These are phyloP conservation scores for Apis laboriosa DNA, from an alignment of 1,140 invertebrate genomes.

Conservation along the genomic window DNA sequence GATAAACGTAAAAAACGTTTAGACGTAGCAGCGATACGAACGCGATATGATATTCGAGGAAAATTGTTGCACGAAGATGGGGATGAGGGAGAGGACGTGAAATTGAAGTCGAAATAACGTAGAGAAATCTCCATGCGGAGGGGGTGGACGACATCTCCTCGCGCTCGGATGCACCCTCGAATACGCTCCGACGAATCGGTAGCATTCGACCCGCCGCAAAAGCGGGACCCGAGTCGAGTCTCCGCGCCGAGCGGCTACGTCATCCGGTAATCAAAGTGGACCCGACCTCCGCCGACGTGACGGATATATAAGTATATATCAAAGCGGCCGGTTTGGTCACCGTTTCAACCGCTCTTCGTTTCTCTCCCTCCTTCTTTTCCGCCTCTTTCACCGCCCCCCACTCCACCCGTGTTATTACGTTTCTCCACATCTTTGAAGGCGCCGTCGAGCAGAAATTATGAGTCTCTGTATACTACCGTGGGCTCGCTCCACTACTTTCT, in stretches of 20 bases:
- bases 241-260: conserved; percentile 59
- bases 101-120: conserved; percentile 58
- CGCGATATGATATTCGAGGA: conserved; percentile 26
- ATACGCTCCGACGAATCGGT: conserved; percentile 65
- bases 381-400: conserved; percentile 46
- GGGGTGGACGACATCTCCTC: conserved; percentile 60
- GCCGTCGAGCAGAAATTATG: conserved; percentile 77
- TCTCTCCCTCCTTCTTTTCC: conserved; percentile 50
- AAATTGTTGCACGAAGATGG: conserved; percentile 34
- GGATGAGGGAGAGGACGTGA: conserved; percentile 6
- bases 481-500: conserved; percentile 70
- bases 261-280: conserved; percentile 78
- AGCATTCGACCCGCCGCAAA: conserved; percentile 67
- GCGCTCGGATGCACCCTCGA: conserved; percentile 53
- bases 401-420: conserved; percentile 65
- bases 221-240: conserved; percentile 54
- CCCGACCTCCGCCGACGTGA: conserved; percentile 66
- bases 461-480: conserved; percentile 67
- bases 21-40: neutral
- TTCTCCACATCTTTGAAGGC: conserved; percentile 76
- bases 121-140: conserved; percentile 57
- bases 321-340: conserved; percentile 70
- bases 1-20: conserved; percentile 18
- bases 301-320: conserved; percentile 78
- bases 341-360: conserved; percentile 62